Percentiles rank a stretch among this genome's conserved stretches.
phyloP scores from a whole-genome alignment of 2,113 vertebrate species.

The Parus major region DNA sequence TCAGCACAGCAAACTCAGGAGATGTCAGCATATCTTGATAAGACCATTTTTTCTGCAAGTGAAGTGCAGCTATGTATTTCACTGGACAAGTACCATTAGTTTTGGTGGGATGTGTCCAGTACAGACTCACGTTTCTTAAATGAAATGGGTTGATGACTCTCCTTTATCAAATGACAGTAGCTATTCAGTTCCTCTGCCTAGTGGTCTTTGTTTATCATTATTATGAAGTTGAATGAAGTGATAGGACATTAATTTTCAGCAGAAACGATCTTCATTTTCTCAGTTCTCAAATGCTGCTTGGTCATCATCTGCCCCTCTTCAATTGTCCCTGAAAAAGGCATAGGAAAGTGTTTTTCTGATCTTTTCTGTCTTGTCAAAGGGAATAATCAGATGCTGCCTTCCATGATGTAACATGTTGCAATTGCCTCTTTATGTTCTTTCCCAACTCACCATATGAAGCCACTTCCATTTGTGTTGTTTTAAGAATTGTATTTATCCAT shows the following conservation, averaged over 20 bases:
- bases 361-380: background rate
- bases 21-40: background rate
- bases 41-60: background rate
- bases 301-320: background rate
- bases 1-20: background rate
- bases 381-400: background rate
- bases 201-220: background rate
- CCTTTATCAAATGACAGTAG: background rate
- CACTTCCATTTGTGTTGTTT: background rate
- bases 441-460: background rate
- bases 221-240: background rate
- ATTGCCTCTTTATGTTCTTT: background rate
- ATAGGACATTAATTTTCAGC: background rate
- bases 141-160: background rate
- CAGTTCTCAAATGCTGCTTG: background rate
- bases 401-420: background rate
- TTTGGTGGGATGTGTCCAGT: background rate
- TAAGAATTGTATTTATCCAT: background rate
- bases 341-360: background rate
- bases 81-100: background rate
- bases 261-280: background rate
- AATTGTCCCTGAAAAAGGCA: background rate
- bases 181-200: background rate
- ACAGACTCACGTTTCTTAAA: background rate
- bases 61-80: background rate